These are phyloP conservation scores for Drosophila chauvacae DNA, from an alignment of 1,140 invertebrate genomes.

Conservation along the genomic window DNA sequence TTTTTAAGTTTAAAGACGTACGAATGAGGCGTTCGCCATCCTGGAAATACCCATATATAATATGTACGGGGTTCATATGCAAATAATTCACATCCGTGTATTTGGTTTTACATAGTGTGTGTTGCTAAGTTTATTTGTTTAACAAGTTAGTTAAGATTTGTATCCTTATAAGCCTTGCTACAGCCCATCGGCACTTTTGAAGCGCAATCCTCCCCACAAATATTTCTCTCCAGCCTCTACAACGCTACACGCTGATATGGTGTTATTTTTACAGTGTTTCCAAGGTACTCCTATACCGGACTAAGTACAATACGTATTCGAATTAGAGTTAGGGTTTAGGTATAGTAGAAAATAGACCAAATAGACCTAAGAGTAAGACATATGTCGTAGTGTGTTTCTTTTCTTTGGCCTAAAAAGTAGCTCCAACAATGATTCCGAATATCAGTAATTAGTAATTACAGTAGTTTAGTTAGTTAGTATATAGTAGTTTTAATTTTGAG, in stretches of 20 bases:
- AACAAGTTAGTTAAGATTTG: slow-evolving; percentile 63
- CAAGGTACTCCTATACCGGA: slow-evolving; percentile 49
- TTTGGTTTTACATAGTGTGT: slow-evolving; percentile 53
- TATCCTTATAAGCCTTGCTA: slow-evolving; percentile 63
- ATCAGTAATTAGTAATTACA: slow-evolving; percentile 9
- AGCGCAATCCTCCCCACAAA: slow-evolving; percentile 59
- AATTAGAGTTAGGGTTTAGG: slow-evolving; percentile 33
- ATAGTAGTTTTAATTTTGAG: slow-evolving; percentile 55
- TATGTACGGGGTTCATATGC: slow-evolving; percentile 48
- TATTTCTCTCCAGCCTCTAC: slow-evolving; percentile 23
- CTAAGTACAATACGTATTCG: slow-evolving; percentile 37
- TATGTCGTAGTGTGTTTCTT: slow-evolving; percentile 36
- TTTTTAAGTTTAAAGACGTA: too few relatives aligned
- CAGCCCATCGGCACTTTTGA: slow-evolving; percentile 71
- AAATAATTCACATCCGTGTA: slow-evolving; percentile 67
- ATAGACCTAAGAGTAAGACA: slow-evolving; percentile 61
- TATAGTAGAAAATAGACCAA: slow-evolving; percentile 60
- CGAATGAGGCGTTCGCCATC: too few relatives aligned
- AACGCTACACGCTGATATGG: slow-evolving; percentile 78
- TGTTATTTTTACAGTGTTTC: slow-evolving; percentile 80
- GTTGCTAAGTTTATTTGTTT: slow-evolving; percentile 40
- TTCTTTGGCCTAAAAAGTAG: slow-evolving; percentile 46
- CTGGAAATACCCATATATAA: too few relatives aligned
- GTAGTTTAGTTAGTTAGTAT: slow-evolving; percentile 29
- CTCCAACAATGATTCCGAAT: slow-evolving; percentile 47